Percentiles rank a stretch among this genome's conserved stretches.
These are phyloP conservation scores for Vanessa cardui DNA, from an alignment of 2,888 invertebrate species.

Conservation along the genomic window DNA sequence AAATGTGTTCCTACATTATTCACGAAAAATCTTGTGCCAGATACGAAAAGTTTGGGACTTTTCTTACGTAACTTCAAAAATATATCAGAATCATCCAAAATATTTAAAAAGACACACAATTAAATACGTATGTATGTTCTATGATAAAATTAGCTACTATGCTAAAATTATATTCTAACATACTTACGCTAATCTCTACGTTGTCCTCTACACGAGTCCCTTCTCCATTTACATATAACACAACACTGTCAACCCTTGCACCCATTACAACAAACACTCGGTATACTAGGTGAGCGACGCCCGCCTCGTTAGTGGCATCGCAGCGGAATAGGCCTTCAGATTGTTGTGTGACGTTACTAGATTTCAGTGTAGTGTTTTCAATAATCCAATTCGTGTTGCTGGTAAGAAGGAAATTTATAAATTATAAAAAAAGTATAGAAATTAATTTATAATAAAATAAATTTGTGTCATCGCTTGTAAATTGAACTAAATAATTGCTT, in stretches of 20 bases:
- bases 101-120: no score
- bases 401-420: neutral
- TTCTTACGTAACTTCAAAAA: no score
- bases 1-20: no score
- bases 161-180: neutral
- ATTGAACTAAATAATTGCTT: no score
- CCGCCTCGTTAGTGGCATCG: slow-evolving; percentile 83
- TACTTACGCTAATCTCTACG: slow-evolving; percentile 56
- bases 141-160: neutral
- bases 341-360: slow-evolving; percentile 49
- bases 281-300: slow-evolving; percentile 76
- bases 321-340: slow-evolving; percentile 83
- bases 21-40: no score
- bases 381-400: slow-evolving; percentile 66
- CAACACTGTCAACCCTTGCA: slow-evolving; percentile 51
- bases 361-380: slow-evolving; percentile 50
- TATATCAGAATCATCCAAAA: no score
- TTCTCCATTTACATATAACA: slow-evolving; percentile 48
- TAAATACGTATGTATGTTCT: no score
- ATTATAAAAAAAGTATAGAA: neutral
- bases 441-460: no score
- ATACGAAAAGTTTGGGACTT: no score
- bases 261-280: slow-evolving; percentile 72
- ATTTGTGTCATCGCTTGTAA: no score
- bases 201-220: slow-evolving; percentile 47